Evolutionary conservation across 1,140 invertebrate genomes (phyloP).

Genomic region (Leptinotarsa texana): DNA sequence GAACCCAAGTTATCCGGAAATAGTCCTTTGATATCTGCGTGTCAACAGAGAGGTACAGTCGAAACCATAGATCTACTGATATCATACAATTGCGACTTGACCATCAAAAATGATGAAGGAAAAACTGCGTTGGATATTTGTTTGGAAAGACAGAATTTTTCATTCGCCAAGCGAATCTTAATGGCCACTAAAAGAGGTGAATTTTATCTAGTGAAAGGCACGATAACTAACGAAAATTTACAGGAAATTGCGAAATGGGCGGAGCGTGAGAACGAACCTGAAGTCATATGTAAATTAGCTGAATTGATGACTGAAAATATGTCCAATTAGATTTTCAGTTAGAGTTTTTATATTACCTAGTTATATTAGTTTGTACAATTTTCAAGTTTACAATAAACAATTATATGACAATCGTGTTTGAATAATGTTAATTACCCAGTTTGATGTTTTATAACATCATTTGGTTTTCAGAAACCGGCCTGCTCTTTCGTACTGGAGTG

Average conservation of each 20-base stretch:
- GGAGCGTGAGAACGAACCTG: neutral
- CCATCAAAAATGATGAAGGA: slow-evolving; percentile 8
- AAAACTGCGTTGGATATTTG: neutral
- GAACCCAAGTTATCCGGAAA: neutral
- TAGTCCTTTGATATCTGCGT: neutral
- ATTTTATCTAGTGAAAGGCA: neutral
- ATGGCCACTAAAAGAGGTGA: neutral
- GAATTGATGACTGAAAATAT: neutral
- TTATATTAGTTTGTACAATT: no score
- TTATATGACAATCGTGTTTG: no score
- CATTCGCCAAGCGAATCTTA: neutral
- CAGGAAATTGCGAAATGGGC: neutral
- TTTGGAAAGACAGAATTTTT: neutral
- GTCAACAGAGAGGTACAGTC: slow-evolving; percentile 2
- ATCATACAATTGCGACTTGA: neutral
- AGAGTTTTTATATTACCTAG: no score
- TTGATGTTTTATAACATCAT: no score
- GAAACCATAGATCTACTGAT: slow-evolving; percentile 3
- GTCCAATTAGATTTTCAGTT: neutral
- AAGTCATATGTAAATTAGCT: neutral
- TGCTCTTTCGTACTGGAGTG: no score
- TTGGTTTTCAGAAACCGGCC: no score
- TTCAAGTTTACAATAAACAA: no score
- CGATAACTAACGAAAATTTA: neutral
- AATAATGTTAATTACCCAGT: no score